A percentile compares a stretch with the other conserved stretches of the same genome.
phyloP scores from a whole-genome alignment of 2,797 vertebrate genomes.

The Acridotheres tristis region DNA sequence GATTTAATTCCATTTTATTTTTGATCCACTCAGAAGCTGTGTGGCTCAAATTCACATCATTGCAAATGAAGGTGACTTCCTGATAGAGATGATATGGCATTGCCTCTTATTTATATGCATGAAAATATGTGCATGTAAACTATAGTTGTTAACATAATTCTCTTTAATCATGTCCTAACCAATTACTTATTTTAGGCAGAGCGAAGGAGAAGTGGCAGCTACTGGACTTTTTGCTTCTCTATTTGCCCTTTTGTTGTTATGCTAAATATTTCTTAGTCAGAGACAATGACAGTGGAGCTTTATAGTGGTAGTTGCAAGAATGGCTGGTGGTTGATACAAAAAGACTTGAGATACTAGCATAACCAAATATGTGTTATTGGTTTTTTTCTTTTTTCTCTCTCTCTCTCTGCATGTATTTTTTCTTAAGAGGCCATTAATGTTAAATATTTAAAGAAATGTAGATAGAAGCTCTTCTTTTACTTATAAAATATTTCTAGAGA shows the following conservation, averaged over 20 bases:
- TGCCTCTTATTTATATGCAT: not conserved
- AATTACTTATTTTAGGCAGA: not conserved
- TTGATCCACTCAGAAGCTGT: not conserved
- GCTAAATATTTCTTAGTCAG: not conserved
- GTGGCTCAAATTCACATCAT: conserved; percentile 16
- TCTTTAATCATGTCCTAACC: not conserved
- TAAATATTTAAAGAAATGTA: not conserved
- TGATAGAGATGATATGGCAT: not conserved
- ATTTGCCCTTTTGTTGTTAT: not conserved
- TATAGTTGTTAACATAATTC: not conserved
- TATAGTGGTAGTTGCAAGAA: not conserved
- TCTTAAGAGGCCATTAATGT: not conserved
- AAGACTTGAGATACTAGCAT: not conserved
- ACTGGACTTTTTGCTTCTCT: not conserved
- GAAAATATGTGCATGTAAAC: not conserved
- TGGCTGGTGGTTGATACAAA: not conserved
- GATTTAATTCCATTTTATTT: conserved; percentile 57
- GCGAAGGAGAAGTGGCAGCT: not conserved
- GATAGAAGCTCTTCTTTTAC: not conserved
- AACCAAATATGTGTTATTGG: not conserved
- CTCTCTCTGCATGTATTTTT: not conserved
- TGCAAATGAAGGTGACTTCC: conserved; percentile 27
- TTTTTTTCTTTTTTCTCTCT: not conserved
- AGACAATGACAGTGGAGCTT: not conserved
- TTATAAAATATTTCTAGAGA: not conserved